Evolutionary conservation across 2,113 vertebrate species (phyloP), one percentile per base, ranked within the genome.

Genomic region (Lophura nycthemera): DNA sequence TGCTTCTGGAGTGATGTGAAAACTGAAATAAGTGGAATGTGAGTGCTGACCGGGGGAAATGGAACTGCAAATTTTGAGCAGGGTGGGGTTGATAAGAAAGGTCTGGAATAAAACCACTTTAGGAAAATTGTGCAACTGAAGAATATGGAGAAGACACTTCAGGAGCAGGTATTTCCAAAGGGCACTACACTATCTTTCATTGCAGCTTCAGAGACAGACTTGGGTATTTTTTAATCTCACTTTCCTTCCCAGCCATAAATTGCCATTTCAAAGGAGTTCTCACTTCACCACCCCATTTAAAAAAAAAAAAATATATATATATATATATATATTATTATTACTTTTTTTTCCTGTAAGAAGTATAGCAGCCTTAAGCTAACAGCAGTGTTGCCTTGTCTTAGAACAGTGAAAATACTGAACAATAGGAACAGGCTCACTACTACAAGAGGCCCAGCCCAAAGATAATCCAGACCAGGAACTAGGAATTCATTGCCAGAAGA

Each of bases 401-500:
- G 72, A 94, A 94, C 80, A 93, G 71, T 81, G 57, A 95, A 91
- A 90, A 43, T 56, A 54, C 66, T 86, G 70, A 94, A 93, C 80
- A 94, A 92, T 29, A 72, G 30, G 88, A 43, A 65, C 13, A 84
- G 43, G 17, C 52, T 92, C 6, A 64, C 77, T 74, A 86, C 30
- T 64, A 38, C 11, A 32, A 90, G 32, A 81, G 17, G 81, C 16
- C 6, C 40, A 82, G 36, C 10, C 14, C 50, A 25, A 38, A 20
- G 27, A 63, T 45, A 91, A 94, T 88, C 27, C 59, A 80, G 67
- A 66, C 48, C 86, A 95, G 71, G 73, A 90, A 70, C 40, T 81
- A 34, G 1, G 3, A 78, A 86, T 89, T 80, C 43, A 11, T 57
- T 90, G 81, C 66, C 74, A 93, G 63, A 66, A 76, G 42, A 88